These are phyloP conservation scores for Chromoteleia sp. DNA, from an alignment of 2,888 invertebrate genomes.

Conservation along the genomic window DNA sequence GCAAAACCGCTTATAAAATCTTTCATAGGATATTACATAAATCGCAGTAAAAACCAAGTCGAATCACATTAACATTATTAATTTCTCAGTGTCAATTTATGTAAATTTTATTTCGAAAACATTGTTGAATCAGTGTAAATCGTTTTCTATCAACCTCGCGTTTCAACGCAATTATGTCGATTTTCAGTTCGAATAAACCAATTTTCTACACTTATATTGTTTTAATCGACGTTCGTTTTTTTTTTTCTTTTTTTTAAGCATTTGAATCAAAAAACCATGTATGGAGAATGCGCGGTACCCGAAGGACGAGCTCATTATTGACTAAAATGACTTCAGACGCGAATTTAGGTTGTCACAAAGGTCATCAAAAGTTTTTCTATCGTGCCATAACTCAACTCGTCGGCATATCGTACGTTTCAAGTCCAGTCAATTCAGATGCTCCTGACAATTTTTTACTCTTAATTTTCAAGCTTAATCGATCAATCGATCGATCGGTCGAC, in stretches of 20 bases:
- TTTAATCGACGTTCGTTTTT: conserved; percentile 6
- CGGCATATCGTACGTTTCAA: not conserved
- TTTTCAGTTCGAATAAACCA: not conserved
- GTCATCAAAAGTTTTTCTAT: conserved; percentile 58
- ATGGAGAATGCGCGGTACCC: conserved; percentile 27
- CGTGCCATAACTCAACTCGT: conserved; percentile 35
- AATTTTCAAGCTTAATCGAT: not conserved
- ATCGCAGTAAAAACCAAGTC: conserved; percentile 7
- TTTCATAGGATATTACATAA: conserved; percentile 49
- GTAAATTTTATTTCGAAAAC: not conserved
- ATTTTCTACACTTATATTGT: conserved; percentile 27
- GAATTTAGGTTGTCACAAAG: conserved; percentile 69
- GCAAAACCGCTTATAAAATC: conserved; percentile 28
- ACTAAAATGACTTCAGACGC: conserved; percentile 53
- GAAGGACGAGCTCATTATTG: conserved; percentile 64
- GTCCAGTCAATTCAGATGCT: not conserved
- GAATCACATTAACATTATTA: conserved; percentile 21
- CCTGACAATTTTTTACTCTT: not conserved
- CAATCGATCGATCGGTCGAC: conserved; percentile 4
- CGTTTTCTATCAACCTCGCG: no score
- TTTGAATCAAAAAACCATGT: conserved; percentile 43
- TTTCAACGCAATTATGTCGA: not conserved
- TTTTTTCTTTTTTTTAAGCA: conserved; percentile 1
- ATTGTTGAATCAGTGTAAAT: no score
- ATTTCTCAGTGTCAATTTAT: conserved; percentile 3